Conservation (phyloP, 64 coral and sea anemone genomes). For the Catalaphyllia jardinei region DNA sequence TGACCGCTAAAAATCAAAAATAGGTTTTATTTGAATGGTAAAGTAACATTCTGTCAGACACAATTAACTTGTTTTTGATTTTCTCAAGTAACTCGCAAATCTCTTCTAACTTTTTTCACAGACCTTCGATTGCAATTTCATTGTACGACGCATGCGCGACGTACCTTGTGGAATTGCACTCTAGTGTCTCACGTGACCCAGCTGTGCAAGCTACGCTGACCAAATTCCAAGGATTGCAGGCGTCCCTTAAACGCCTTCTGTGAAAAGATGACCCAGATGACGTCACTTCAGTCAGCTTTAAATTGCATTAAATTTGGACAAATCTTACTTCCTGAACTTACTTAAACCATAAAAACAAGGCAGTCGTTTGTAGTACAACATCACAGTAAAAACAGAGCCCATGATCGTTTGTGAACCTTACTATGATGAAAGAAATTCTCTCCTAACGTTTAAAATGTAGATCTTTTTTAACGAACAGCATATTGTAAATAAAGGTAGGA, state of each 20-base stretch:
- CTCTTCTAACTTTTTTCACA: constrained; percentile 9
- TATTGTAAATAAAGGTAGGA: constrained; percentile 33
- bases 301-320: too few relatives aligned
- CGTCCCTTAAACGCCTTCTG: constrained; percentile 70
- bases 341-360: too few relatives aligned
- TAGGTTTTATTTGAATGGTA: too few relatives aligned
- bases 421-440: too few relatives aligned
- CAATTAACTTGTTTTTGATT: too few relatives aligned
- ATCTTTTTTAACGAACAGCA: background rate
- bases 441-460: background rate
- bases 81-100: background rate
- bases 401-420: too few relatives aligned
- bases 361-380: too few relatives aligned
- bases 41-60: too few relatives aligned
- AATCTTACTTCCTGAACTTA: background rate
- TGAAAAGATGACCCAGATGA: background rate
- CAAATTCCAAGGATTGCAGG: constrained; percentile 84
- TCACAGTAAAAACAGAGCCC: too few relatives aligned
- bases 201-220: constrained; percentile 77
- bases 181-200: constrained; percentile 89
- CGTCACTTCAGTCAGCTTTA: background rate
- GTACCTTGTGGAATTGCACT: constrained; percentile 96
- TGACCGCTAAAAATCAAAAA: too few relatives aligned
- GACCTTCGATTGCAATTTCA: constrained; percentile 82
- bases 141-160: constrained; percentile 97